A percentile compares a stretch with the other conserved stretches of the same genome.
Conservation (phyloP, 2,797 vertebrate species). For the Sus cebifrons region DNA sequence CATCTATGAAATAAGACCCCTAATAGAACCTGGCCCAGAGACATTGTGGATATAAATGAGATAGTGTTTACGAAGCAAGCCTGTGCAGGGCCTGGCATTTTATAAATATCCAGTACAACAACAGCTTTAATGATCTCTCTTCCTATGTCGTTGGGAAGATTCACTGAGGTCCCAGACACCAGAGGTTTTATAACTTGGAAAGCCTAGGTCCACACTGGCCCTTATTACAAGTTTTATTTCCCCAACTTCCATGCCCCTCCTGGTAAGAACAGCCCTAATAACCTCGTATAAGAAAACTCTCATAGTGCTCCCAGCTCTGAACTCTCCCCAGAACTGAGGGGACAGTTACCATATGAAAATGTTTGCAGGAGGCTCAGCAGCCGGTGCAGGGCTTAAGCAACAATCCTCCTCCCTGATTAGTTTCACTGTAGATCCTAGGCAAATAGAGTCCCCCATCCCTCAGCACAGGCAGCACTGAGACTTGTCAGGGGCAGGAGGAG, state of each 20-base stretch:
- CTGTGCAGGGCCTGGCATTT: neutral
- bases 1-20: neutral
- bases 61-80: neutral
- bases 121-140: neutral
- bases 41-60: neutral
- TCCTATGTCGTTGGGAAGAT: neutral
- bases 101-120: neutral
- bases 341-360: neutral
- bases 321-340: neutral
- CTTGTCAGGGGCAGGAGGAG: neutral
- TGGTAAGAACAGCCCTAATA: neutral
- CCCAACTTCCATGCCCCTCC: neutral
- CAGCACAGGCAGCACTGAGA: neutral
- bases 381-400: neutral
- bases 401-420: neutral
- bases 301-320: neutral
- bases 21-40: neutral
- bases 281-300: neutral
- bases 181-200: constrained; percentile 1
- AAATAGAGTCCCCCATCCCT: constrained; percentile 3
- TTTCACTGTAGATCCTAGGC: neutral
- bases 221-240: neutral
- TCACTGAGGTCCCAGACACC: neutral
- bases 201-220: neutral
- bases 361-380: constrained; percentile 59